Percentiles rank a stretch among this genome's conserved stretches.
These are phyloP conservation scores for Heterodera schachtii DNA, from an alignment of 1,140 invertebrate species.

Conservation along the genomic window DNA sequence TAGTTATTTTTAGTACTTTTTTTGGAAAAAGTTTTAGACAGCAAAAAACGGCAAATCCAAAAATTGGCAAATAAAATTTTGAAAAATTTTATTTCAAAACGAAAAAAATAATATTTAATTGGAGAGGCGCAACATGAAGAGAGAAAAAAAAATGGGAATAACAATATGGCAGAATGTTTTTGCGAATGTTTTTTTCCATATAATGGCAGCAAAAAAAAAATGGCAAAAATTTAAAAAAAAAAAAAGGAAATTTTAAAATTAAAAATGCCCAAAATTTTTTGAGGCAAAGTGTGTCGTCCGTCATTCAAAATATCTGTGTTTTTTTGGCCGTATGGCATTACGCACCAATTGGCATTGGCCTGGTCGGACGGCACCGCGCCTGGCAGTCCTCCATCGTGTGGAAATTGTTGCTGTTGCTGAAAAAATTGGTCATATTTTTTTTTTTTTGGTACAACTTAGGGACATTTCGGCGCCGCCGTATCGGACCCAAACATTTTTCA, in stretches of 20 bases:
- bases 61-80: too few relatives aligned
- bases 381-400: slow-evolving; percentile 51
- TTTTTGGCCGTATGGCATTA: slow-evolving; percentile 67
- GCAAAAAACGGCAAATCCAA: too few relatives aligned
- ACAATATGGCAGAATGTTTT: too few relatives aligned
- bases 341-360: neutral
- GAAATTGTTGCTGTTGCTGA: slow-evolving; percentile 78
- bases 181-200: neutral
- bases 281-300: slow-evolving; percentile 13
- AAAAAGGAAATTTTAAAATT: slow-evolving; percentile 9
- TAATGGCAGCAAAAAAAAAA: slow-evolving; percentile 23
- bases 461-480: too few relatives aligned
- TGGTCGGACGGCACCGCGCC: slow-evolving; percentile 33
- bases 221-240: neutral
- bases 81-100: too few relatives aligned
- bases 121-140: too few relatives aligned
- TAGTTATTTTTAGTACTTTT: too few relatives aligned
- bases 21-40: too few relatives aligned
- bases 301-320: slow-evolving; percentile 72
- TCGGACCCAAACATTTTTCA: too few relatives aligned
- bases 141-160: too few relatives aligned
- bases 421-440: slow-evolving; percentile 68
- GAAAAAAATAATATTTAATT: too few relatives aligned
- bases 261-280: neutral
- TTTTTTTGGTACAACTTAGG: too few relatives aligned